Base-by-base conservation (phyloP, 2,113 vertebrate species). In the Etia nguti region DNA sequence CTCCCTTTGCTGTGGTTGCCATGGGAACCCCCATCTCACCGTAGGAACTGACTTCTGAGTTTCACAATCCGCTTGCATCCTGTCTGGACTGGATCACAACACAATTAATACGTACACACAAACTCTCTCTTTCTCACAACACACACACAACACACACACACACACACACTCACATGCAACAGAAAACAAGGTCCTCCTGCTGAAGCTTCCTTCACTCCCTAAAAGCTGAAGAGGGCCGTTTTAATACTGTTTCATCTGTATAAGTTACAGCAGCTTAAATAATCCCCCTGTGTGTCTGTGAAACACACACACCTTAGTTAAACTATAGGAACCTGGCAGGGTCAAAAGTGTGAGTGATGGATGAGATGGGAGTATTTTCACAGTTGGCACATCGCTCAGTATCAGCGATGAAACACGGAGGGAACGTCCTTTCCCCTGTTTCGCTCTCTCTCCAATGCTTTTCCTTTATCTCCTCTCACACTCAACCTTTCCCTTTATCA, bases 21-120 rank as follows among this genome's bases (percentile, higher is more conserved):
- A 96, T 96, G 94, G 95, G 94, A 96, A 95, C 95, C 93, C 90
- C 90, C 90, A 90, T 94, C 92, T 95, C 94, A 96, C 94, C 93
- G 94, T 95, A 95, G 94, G 94, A 96, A 96, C 93, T 93, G 93
- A 93, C 93, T 95, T 90, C 82, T 87, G 93, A 95, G 93, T 93
- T 93, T 92, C 91, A 90, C 90, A 81, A 93, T 94, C 92, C 83
- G 80, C 95, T 93, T 79, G 93, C 90, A 94, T 94, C 91, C 93
- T 94, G 94, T 95, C 94, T 94, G 88, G 89, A 88, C 92, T 92
- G 83, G 92, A 94, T 92, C 90, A 89, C 91, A 83, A 88, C 86
- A 81, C 88, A 92, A 95, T 88, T 90, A 91, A 91, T 56, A 85
- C 36, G 70, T 41, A 88, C 29, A 68, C 85, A 90, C 85, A 84